Evolutionary conservation across 1,140 invertebrate species (phyloP).

Genomic region (Xylocopa sonorina): DNA sequence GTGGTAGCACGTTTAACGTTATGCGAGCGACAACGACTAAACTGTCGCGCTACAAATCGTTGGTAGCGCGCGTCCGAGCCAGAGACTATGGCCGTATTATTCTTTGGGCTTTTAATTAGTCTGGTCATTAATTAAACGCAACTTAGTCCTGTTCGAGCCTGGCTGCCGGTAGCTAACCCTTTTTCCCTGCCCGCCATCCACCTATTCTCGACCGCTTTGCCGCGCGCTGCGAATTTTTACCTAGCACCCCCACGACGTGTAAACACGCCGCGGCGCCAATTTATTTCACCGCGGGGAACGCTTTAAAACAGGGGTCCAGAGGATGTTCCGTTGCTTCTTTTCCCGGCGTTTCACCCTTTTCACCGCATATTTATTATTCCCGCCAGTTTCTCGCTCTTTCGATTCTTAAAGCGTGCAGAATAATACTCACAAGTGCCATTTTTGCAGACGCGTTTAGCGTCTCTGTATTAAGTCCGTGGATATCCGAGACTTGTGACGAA

Average conservation of each 20-base stretch:
- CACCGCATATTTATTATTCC: not conserved
- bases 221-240: constrained; percentile 70
- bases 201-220: constrained; percentile 44
- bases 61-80: constrained; percentile 30
- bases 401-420: too few species aligned
- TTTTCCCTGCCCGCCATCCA: constrained; percentile 39
- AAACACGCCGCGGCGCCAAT: constrained; percentile 68
- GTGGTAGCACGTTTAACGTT: too few species aligned
- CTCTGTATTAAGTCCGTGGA: too few species aligned
- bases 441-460: too few species aligned
- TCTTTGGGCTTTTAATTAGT: constrained; percentile 71
- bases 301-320: constrained; percentile 56
- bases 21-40: too few species aligned
- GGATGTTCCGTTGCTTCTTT: not conserved
- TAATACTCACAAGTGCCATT: too few species aligned
- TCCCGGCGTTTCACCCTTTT: not conserved
- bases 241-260: constrained; percentile 65
- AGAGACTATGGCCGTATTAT: constrained; percentile 66
- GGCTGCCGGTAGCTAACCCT: not conserved
- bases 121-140: constrained; percentile 71
- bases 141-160: constrained; percentile 46
- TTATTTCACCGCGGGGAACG: constrained; percentile 67
- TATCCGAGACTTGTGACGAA: too few species aligned
- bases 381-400: not conserved
- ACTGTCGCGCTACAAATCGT: too few species aligned